These are phyloP conservation scores for Crax fasciolata DNA, from an alignment of 2,797 vertebrate species.

Conservation along the genomic window DNA sequence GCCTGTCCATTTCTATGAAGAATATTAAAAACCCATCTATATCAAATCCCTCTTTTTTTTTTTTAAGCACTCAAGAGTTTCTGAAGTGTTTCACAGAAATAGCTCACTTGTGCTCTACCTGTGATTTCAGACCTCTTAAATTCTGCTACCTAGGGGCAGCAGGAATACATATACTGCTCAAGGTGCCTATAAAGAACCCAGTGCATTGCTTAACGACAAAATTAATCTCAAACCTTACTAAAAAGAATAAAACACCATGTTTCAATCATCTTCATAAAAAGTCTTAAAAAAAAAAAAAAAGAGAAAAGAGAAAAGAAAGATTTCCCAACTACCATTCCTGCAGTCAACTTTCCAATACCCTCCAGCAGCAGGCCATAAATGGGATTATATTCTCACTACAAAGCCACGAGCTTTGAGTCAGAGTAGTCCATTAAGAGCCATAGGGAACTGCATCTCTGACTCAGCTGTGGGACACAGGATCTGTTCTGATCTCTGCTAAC, in stretches of 20 bases:
- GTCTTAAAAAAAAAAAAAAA: neutral
- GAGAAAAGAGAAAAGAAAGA: neutral
- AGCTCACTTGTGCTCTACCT: neutral
- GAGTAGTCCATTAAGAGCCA: neutral
- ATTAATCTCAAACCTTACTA: slow-evolving; percentile 10
- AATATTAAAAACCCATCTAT: neutral
- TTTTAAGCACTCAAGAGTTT: neutral
- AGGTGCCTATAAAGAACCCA: neutral
- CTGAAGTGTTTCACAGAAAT: neutral
- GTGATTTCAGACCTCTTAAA: slow-evolving; percentile 4
- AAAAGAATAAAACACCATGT: neutral
- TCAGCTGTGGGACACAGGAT: neutral
- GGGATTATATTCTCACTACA: neutral
- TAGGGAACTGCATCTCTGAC: neutral
- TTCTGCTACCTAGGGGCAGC: neutral
- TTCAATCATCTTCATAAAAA: neutral
- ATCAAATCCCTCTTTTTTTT: neutral
- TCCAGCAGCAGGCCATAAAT: neutral
- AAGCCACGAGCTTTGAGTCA: neutral
- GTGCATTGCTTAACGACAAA: slow-evolving; percentile 7
- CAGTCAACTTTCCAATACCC: neutral
- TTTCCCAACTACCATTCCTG: neutral
- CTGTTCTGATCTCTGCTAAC: neutral
- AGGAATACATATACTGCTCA: slow-evolving; percentile 10
- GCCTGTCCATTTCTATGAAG: neutral